phyloP scores from a whole-genome alignment of 1,140 invertebrate species.

The Achatina immaculata region DNA sequence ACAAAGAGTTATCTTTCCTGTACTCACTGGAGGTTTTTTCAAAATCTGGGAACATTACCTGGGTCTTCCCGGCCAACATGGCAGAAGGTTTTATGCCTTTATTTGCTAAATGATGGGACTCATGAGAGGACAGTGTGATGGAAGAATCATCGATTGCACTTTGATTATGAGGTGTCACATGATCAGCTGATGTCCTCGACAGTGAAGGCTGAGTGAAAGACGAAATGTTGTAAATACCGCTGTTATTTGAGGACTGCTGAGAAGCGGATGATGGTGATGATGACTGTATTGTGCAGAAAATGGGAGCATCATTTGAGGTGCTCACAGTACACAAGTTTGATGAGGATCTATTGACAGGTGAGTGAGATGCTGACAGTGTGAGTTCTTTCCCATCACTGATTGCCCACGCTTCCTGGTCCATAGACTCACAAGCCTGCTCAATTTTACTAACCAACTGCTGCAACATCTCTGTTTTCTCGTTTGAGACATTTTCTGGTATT shows the following conservation, averaged over 20 bases:
- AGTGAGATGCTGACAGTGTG: neutral
- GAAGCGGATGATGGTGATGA: neutral
- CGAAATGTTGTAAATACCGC: neutral
- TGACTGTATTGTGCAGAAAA: neutral
- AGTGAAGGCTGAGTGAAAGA: neutral
- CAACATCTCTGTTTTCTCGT: constrained; percentile 14
- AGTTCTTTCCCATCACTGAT: neutral
- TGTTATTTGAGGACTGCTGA: neutral
- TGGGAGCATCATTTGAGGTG: neutral
- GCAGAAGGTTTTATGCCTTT: too few relatives aligned
- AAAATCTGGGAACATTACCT: neutral
- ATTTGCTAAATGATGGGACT: neutral
- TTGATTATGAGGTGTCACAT: neutral
- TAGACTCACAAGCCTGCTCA: constrained; percentile 16
- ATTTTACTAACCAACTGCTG: constrained; percentile 32
- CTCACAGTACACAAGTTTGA: neutral
- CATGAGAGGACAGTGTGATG: neutral
- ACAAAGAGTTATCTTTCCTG: neutral
- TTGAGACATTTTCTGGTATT: constrained; percentile 29
- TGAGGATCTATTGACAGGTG: neutral
- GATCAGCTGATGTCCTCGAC: neutral
- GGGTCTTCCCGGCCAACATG: too few relatives aligned
- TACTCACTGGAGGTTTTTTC: neutral
- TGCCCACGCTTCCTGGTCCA: constrained; percentile 8
- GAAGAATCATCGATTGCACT: neutral